phyloP scores from a whole-genome alignment of 2,888 invertebrate genomes.

The Caenorhabditis becei region DNA sequence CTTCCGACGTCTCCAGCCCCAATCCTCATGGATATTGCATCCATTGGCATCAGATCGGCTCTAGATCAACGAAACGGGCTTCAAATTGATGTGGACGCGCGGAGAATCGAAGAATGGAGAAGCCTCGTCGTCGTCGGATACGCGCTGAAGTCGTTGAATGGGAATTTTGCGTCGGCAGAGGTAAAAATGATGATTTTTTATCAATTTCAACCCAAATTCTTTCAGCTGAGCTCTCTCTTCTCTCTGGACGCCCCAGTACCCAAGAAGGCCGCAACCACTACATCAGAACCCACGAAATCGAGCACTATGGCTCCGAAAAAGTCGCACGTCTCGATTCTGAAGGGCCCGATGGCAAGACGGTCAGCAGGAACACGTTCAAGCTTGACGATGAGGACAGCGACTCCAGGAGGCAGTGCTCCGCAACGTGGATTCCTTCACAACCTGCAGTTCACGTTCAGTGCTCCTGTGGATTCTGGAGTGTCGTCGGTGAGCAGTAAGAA shows the following conservation, averaged over 20 bases:
- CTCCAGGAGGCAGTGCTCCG: conserved; percentile 10
- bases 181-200: background rate
- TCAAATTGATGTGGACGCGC: conserved; percentile 53
- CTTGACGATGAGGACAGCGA: conserved; percentile 42
- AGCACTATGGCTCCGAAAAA: conserved; percentile 18
- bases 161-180: conserved; percentile 30
- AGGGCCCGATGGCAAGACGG: conserved; percentile 57
- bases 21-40: too few species aligned
- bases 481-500: too few species aligned
- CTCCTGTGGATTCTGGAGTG: too few species aligned
- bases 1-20: too few species aligned
- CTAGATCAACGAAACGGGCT: conserved; percentile 27
- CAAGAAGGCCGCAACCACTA: background rate
- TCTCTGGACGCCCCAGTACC: conserved; percentile 28
- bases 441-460: conserved; percentile 45
- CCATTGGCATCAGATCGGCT: too few species aligned
- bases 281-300: background rate
- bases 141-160: conserved; percentile 34
- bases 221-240: conserved; percentile 56
- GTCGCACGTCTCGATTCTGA: conserved; percentile 20
- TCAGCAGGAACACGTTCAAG: conserved; percentile 55
- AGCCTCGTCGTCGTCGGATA: conserved; percentile 26
- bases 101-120: conserved; percentile 36
- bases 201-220: conserved; percentile 1
- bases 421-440: conserved; percentile 51